Evolutionary conservation across 1,140 invertebrate species (phyloP).

Genomic region (Panulirus ornatus): DNA sequence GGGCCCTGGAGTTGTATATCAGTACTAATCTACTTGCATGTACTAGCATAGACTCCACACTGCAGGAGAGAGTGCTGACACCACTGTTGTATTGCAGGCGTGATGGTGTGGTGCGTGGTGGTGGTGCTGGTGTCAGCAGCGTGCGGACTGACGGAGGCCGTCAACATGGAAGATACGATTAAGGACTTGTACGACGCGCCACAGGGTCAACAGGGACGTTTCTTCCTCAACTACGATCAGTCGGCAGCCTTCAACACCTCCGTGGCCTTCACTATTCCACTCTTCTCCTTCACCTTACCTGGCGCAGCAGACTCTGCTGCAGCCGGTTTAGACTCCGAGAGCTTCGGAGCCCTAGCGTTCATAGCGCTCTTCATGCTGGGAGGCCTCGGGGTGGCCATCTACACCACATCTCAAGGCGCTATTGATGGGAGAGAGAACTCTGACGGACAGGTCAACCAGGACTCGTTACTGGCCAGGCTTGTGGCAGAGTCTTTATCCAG

Average conservation of each 20-base stretch:
- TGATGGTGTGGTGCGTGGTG: slow-evolving; percentile 53
- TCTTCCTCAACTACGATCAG: slow-evolving; percentile 72
- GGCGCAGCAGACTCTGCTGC: slow-evolving; percentile 65
- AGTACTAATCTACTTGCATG: too few relatives aligned
- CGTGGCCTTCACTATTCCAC: slow-evolving; percentile 76
- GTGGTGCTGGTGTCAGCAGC: slow-evolving; percentile 1
- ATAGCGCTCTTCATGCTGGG: slow-evolving; percentile 72
- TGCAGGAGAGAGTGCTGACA: too few relatives aligned
- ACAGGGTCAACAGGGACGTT: slow-evolving; percentile 62
- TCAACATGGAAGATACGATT: slow-evolving; percentile 61
- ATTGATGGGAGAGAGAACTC: slow-evolving; percentile 17
- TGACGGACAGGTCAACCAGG: slow-evolving; percentile 1
- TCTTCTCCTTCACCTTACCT: slow-evolving; percentile 77
- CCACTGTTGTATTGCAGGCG: slow-evolving; percentile 14
- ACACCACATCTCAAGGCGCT: slow-evolving; percentile 72
- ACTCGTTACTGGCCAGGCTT: slow-evolving; percentile 29
- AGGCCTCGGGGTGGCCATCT: slow-evolving; percentile 69
- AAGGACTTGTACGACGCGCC: slow-evolving; percentile 64
- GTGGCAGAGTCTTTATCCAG: slow-evolving; percentile 46
- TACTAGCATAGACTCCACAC: too few relatives aligned
- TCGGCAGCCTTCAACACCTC: slow-evolving; percentile 76
- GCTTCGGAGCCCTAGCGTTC: slow-evolving; percentile 72
- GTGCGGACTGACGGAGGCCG: slow-evolving; percentile 17
- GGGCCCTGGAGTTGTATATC: too few relatives aligned
- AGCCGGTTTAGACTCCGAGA: slow-evolving; percentile 56